These are phyloP conservation scores for Vanessa tameamea DNA, from an alignment of 1,140 invertebrate species.

Conservation along the genomic window DNA sequence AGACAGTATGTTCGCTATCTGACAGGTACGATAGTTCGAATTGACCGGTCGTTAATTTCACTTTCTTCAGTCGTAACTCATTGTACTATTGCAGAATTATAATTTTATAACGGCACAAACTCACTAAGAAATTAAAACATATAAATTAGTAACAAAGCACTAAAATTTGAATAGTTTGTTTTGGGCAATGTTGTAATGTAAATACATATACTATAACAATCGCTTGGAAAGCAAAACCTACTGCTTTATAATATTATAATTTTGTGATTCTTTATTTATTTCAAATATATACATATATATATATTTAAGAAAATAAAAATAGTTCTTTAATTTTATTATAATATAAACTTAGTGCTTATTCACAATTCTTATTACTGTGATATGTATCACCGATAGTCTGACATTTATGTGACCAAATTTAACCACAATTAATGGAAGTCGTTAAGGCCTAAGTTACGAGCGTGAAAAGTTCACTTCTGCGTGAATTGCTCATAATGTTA, in stretches of 20 bases:
- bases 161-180: too few relatives aligned
- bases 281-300: too few relatives aligned
- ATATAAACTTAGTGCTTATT: too few relatives aligned
- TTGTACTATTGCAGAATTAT: background rate
- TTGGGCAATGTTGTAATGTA: too few relatives aligned
- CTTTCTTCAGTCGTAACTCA: slow-evolving; percentile 22
- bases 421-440: slow-evolving; percentile 22
- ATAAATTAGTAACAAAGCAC: too few relatives aligned
- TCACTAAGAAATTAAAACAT: background rate
- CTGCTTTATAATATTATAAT: too few relatives aligned
- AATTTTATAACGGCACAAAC: background rate
- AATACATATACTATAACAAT: too few relatives aligned
- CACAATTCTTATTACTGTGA: too few relatives aligned
- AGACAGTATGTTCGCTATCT: slow-evolving; percentile 22
- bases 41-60: slow-evolving; percentile 24
- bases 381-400: slow-evolving; percentile 13
- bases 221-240: too few relatives aligned
- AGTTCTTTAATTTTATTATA: too few relatives aligned
- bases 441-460: slow-evolving; percentile 28
- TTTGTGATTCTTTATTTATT: too few relatives aligned
- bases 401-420: slow-evolving; percentile 22
- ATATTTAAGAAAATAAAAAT: too few relatives aligned
- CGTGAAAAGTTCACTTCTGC: slow-evolving; percentile 43
- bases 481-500: slow-evolving; percentile 42
- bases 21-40: slow-evolving; percentile 27